Percentiles rank a stretch among this genome's conserved stretches.
phyloP scores from a whole-genome alignment of 2,113 vertebrate genomes.

The Larimichthys crocea region DNA sequence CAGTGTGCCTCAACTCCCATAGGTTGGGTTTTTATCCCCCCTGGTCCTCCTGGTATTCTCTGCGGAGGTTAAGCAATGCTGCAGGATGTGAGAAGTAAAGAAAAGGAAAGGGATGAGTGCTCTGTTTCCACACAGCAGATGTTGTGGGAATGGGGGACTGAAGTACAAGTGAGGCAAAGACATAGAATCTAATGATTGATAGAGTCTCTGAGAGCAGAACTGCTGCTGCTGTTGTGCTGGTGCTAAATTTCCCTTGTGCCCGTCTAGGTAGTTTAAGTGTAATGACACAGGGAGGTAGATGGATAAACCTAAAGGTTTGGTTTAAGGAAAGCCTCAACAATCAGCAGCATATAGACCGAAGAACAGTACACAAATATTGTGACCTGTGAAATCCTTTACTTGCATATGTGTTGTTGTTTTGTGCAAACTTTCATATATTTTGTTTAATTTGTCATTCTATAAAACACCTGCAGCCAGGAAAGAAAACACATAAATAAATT shows the following conservation, averaged over 20 bases:
- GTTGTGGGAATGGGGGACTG: slow-evolving; percentile 69
- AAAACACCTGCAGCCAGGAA: background rate
- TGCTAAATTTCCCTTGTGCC: slow-evolving; percentile 70
- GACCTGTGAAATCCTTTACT: background rate
- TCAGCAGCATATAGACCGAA: background rate
- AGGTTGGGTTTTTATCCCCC: slow-evolving; percentile 26
- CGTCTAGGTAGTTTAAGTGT: slow-evolving; percentile 36
- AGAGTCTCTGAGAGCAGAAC: slow-evolving; percentile 60
- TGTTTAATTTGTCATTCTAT: background rate
- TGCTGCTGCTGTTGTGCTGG: slow-evolving; percentile 44
- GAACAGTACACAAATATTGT: slow-evolving; percentile 13
- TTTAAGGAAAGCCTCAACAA: slow-evolving; percentile 36
- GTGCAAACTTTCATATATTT: background rate
- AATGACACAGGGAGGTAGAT: slow-evolving; percentile 47
- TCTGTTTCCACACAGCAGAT: slow-evolving; percentile 70
- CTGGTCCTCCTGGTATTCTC: slow-evolving; percentile 37
- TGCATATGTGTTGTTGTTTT: background rate
- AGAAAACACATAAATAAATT: background rate
- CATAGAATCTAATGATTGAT: slow-evolving; percentile 71
- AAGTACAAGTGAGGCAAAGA: slow-evolving; percentile 67
- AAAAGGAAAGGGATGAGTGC: slow-evolving; percentile 62
- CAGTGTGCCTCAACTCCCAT: slow-evolving; percentile 51
- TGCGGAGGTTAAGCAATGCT: slow-evolving; percentile 50
- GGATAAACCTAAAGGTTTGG: slow-evolving; percentile 45
- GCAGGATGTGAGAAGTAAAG: slow-evolving; percentile 48